Percentiles rank a stretch among this genome's conserved stretches.
Conservation (phyloP, 2,113 vertebrate species). For the Syrrhaptes paradoxus region DNA sequence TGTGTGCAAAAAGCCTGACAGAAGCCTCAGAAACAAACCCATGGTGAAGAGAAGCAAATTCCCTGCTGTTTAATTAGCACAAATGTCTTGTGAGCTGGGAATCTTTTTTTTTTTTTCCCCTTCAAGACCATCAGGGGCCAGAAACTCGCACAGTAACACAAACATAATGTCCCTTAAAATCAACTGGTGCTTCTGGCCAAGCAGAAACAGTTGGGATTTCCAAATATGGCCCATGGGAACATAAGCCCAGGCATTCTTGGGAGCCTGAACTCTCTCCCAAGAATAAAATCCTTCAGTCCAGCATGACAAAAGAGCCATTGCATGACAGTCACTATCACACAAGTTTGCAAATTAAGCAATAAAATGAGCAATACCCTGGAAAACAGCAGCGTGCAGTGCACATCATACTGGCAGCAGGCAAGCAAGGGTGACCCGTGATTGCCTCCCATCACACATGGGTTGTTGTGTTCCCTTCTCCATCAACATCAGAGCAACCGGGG, state of each 20-base stretch:
- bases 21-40: neutral
- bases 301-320: slow-evolving; percentile 1
- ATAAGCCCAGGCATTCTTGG: slow-evolving; percentile 8
- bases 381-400: fast-evolving
- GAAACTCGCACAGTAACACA: slow-evolving; percentile 15
- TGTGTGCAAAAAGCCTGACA: neutral
- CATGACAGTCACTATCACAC: neutral
- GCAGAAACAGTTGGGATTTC: slow-evolving; percentile 44
- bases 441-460: neutral
- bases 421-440: neutral
- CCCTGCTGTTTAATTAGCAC: slow-evolving; percentile 29
- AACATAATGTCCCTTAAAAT: slow-evolving; percentile 43
- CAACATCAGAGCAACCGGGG: neutral
- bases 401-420: neutral
- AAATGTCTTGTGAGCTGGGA: neutral
- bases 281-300: slow-evolving; percentile 40
- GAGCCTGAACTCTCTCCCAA: slow-evolving; percentile 38
- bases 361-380: neutral
- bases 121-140: slow-evolving; percentile 12
- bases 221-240: slow-evolving; percentile 60
- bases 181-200: slow-evolving; percentile 46
- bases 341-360: neutral
- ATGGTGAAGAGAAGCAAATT: neutral
- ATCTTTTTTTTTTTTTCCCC: neutral
- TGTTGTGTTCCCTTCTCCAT: neutral